Evolutionary conservation across 2,888 invertebrate genomes (phyloP).

Genomic region (Rotaria sp.): DNA sequence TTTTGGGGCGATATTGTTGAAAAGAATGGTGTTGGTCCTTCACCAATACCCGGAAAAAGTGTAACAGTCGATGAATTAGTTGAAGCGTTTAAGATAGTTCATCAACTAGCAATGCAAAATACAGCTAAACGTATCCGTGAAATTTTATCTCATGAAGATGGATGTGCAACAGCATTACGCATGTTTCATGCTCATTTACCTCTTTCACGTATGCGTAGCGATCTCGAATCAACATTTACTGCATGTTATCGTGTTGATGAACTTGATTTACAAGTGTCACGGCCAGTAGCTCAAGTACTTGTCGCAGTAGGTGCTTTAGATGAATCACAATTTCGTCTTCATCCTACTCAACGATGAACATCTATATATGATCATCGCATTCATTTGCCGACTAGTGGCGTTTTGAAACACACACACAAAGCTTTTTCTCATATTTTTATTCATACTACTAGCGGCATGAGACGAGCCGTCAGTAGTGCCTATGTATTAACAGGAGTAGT

Average conservation of each 20-base stretch:
- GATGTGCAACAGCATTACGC: neutral
- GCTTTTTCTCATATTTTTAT: neutral
- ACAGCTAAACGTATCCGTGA: neutral
- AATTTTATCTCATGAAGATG: neutral
- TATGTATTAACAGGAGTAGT: neutral
- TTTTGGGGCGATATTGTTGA: neutral
- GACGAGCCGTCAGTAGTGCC: neutral
- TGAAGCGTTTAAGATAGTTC: neutral
- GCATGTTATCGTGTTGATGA: neutral
- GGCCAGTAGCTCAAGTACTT: neutral
- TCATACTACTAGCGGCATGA: neutral
- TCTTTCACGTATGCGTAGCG: neutral
- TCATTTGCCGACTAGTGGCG: neutral
- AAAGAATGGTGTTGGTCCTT: neutral
- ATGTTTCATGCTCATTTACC: neutral
- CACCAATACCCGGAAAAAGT: neutral
- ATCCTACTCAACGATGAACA: neutral
- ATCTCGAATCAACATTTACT: conserved; percentile 8
- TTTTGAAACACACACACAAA: neutral
- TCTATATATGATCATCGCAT: neutral
- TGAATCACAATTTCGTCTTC: neutral
- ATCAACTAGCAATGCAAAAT: neutral
- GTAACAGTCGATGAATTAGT: neutral
- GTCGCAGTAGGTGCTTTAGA: neutral
- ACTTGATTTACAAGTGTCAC: neutral